A percentile compares a stretch with the other conserved stretches of the same genome.
Evolutionary conservation across 2,113 vertebrate species (phyloP).

Genomic region (Eurypyga helias): DNA sequence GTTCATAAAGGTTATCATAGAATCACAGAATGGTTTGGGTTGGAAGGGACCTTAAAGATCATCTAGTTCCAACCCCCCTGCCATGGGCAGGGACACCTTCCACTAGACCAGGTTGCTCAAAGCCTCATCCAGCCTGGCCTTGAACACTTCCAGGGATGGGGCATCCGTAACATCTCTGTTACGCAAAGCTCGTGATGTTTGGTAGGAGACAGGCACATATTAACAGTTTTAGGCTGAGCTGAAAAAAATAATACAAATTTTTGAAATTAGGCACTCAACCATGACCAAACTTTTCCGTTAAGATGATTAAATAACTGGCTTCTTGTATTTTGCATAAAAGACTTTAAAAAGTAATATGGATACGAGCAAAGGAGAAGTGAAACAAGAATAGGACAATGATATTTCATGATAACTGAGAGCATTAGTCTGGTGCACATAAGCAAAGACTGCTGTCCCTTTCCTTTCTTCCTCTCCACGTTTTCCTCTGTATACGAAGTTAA

Average conservation of each 20-base stretch:
- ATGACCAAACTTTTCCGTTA: constrained; percentile 19
- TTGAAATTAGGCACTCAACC: background rate
- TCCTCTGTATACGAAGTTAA: background rate
- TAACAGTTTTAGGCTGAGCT: background rate
- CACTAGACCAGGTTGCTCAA: too few relatives aligned
- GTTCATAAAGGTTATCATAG: background rate
- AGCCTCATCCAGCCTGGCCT: too few relatives aligned
- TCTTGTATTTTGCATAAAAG: constrained; percentile 38
- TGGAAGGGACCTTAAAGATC: too few relatives aligned
- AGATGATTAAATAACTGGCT: constrained; percentile 15
- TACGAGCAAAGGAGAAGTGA: constrained; percentile 49
- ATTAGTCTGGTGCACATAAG: background rate
- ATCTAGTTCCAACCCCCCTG: too few relatives aligned
- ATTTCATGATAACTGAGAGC: background rate
- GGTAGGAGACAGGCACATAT: background rate
- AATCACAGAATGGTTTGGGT: too few relatives aligned
- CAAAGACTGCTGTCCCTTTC: background rate
- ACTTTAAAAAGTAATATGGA: background rate
- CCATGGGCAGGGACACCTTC: too few relatives aligned
- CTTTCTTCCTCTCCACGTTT: background rate
- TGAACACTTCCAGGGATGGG: too few relatives aligned
- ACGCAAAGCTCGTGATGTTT: background rate
- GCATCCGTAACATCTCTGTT: too few relatives aligned
- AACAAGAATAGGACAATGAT: constrained; percentile 43
- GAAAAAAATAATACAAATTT: background rate